These are phyloP conservation scores for Parauchenoglanis punctatus DNA, from an alignment of 2,797 vertebrate species.

Conservation along the genomic window DNA sequence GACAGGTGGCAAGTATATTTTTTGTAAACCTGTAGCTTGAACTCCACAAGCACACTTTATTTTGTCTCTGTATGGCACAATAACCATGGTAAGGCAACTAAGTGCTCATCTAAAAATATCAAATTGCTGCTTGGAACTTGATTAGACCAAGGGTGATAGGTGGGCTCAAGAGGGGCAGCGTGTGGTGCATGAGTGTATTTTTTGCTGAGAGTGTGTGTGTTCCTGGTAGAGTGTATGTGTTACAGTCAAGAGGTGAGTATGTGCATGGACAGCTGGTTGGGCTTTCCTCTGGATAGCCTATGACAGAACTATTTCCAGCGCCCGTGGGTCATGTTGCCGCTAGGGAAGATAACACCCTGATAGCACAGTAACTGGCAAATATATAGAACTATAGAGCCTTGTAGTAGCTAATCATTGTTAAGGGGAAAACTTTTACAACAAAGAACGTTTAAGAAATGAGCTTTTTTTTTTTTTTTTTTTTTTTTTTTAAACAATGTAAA, in stretches of 20 bases:
- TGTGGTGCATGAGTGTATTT: constrained; percentile 52
- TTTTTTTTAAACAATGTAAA: not conserved
- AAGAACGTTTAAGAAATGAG: not conserved
- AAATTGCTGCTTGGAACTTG: constrained; percentile 38
- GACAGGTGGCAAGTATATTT: constrained; percentile 44
- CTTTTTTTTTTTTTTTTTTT: no score
- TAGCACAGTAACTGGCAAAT: constrained; percentile 37
- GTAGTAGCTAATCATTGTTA: constrained; percentile 1
- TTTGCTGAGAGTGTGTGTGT: constrained; percentile 69
- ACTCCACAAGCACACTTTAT: constrained; percentile 12
- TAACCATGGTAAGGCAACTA: constrained; percentile 33
- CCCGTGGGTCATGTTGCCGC: constrained; percentile 64
- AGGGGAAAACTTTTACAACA: not conserved
- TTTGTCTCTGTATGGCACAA: not conserved
- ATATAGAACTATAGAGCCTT: constrained; percentile 13
- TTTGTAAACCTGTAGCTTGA: constrained; percentile 15
- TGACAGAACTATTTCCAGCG: constrained; percentile 81
- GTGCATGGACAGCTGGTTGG: constrained; percentile 69
- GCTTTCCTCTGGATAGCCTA: constrained; percentile 65
- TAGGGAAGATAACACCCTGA: constrained; percentile 46
- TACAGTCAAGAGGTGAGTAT: constrained; percentile 46
- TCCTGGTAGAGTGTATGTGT: constrained; percentile 54
- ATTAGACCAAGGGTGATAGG: constrained; percentile 47
- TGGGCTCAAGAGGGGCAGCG: constrained; percentile 46
- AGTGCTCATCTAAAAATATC: constrained; percentile 49